A percentile compares a stretch with the other conserved stretches of the same genome.
phyloP scores from a whole-genome alignment of 2,113 vertebrate genomes.

The Astur gentilis region DNA sequence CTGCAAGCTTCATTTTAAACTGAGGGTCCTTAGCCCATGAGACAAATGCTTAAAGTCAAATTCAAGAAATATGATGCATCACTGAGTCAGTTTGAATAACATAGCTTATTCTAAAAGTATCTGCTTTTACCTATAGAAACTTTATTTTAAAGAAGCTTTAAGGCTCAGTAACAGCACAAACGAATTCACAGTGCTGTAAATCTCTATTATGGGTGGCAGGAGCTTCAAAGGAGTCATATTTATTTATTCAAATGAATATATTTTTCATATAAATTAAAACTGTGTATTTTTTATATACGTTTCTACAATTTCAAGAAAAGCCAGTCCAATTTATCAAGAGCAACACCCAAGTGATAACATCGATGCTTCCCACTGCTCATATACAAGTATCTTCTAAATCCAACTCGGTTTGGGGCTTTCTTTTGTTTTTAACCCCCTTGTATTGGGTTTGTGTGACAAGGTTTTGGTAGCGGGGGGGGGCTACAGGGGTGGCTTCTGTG shows the following conservation, averaged over 20 bases:
- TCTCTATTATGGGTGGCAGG: neutral
- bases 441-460: no score
- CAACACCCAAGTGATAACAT: neutral
- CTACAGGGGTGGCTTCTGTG: no score
- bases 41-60: neutral
- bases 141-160: neutral
- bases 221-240: neutral
- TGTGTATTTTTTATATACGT: neutral
- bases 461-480: no score
- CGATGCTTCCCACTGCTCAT: neutral
- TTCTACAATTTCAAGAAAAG: neutral
- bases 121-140: neutral
- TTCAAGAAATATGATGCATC: neutral
- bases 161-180: neutral
- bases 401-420: neutral
- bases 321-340: neutral
- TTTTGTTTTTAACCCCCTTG: neutral
- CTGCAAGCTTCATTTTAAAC: neutral
- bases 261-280: neutral
- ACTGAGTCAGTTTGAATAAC: neutral
- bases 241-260: neutral
- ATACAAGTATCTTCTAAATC: neutral
- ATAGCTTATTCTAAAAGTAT: neutral
- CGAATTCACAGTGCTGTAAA: neutral
- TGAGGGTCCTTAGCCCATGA: neutral